Base-by-base conservation (phyloP, 2,113 vertebrate species). In the Chascanopsetta lugubris region DNA sequence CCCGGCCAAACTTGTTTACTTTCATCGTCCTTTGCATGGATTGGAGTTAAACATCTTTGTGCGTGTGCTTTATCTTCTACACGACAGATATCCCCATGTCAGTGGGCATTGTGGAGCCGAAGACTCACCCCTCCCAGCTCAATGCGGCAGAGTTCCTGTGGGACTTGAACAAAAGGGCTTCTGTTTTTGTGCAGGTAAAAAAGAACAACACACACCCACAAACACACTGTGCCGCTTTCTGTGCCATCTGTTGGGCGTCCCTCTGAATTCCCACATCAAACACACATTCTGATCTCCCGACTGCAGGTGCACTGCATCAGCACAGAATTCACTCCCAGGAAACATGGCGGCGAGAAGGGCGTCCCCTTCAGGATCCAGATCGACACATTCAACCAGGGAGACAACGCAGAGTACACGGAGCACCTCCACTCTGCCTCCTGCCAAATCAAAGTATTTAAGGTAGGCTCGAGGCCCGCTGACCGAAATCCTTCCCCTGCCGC, bases 391-490 rank as follows among this genome's bases (percentile, higher is more conserved):
- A 89, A 94, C 61, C 94, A 93, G 88, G 94, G 93, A 3, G 95
- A 96, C 17, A 80, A 81, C 0, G 96, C 94, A 15, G 97, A 99
- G 26, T 98, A 99, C 82, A 93, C 94, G 0, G 97, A 99, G 79
- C 97, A 99, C 84, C 90, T 97, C 54, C 97, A 99, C 85, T 99
- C 97, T 0, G 96, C 97, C 88, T 99, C 97, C 93, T 99, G 97
- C 92, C 97, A 99, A 92, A 96, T 99, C 90, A 99, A 99, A 93
- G 97, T 99, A 67, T 99, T 99, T 87, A 99, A 99, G 96, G 97
- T 99, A 90, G 11, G 34, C 7, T 4, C 0, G 17, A 6, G 2
- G 17, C 5, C 47, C 25, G 22, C 13, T 12, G 17, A 17, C 11
- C n/a, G 4, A 29, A 30, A n/a, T 34, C 5, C 32, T 22, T 8